Base-by-base conservation (phyloP, 2,888 invertebrate species). In the Sphaeridia pumilis region DNA sequence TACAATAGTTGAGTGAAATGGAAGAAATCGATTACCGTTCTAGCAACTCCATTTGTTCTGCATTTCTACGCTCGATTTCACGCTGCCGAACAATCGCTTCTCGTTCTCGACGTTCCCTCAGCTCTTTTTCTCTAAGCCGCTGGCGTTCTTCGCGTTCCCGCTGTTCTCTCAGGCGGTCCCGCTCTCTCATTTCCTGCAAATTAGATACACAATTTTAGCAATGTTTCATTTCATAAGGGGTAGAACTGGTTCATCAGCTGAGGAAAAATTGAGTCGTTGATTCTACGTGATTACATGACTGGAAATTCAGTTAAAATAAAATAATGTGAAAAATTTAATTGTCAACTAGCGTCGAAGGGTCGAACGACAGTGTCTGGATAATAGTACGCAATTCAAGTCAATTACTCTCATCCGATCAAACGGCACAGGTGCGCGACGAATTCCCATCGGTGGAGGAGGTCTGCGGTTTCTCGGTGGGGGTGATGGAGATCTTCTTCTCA, bases 61-160 rank as follows among this genome's bases (percentile, higher is more conserved):
- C 43, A 51, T 55, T 55, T 10, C 84, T 77, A 2, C 87, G 76
- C 67, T 90, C 87, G 12, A 84, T 78, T 67, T 87, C 87, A 4
- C 84, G 77, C 63, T 85, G 81, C 25, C 84, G 78, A 41, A 82
- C 78, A 64, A 82, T 80, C 66, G 87, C 86, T 63, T 85, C 82
- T 48, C 85, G 79, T 28, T 87, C 76, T 66, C 89, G 84, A 38
- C 89, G 78, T n/a, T n/a, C n/a, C n/a, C n/a, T n/a, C n/a, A n/a
- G n/a, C 20, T 82, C 74, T 25, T 84, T 75, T 53, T 83, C 82
- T 26, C 79, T 74, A 64, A 84, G 83, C 25, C 84, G 78, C 70
- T 84, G 84, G 66, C 35, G 84, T 3, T 84, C 78, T 66, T 89
- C 84, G 41, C 89, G 78, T 21, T 82, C 74, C 27, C 85, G 75